phyloP scores from a whole-genome alignment of 2,888 invertebrate species.

The Tanaodytes sp. region DNA sequence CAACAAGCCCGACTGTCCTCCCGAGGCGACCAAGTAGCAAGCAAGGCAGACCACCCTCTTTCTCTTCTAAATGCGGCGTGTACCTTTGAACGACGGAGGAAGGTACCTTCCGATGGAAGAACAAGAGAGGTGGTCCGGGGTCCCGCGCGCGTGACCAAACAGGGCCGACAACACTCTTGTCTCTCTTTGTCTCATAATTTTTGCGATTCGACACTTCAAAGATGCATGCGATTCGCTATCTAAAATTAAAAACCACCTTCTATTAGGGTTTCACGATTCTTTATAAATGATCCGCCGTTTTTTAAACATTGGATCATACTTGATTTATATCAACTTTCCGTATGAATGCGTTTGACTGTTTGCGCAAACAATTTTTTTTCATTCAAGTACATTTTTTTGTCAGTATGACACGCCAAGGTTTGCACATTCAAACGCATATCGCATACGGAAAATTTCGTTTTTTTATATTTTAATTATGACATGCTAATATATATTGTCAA shows the following conservation, averaged over 20 bases:
- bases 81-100: conserved; percentile 33
- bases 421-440: too few relatives aligned
- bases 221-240: conserved; percentile 52
- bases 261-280: conserved; percentile 49
- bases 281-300: conserved; percentile 1
- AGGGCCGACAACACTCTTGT: conserved; percentile 46
- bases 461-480: neutral
- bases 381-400: too few relatives aligned
- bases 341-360: too few relatives aligned
- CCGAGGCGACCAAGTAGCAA: conserved; percentile 85
- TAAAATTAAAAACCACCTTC: conserved; percentile 50
- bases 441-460: neutral
- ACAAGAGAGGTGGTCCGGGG: conserved; percentile 61
- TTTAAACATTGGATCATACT: neutral
- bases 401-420: too few relatives aligned
- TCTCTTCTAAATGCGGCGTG: conserved; percentile 66
- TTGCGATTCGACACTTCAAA: conserved; percentile 50
- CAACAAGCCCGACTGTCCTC: conserved; percentile 95
- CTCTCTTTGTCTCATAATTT: conserved; percentile 32
- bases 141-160: conserved; percentile 51
- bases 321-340: too few relatives aligned
- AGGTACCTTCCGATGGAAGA: conserved; percentile 53
- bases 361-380: too few relatives aligned
- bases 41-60: conserved; percentile 73
- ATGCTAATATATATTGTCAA: too few relatives aligned